Percentiles rank a stretch among this genome's conserved stretches.
Evolutionary conservation across 2,888 invertebrate species (phyloP).

Genomic region (Pollenia amentaria): DNA sequence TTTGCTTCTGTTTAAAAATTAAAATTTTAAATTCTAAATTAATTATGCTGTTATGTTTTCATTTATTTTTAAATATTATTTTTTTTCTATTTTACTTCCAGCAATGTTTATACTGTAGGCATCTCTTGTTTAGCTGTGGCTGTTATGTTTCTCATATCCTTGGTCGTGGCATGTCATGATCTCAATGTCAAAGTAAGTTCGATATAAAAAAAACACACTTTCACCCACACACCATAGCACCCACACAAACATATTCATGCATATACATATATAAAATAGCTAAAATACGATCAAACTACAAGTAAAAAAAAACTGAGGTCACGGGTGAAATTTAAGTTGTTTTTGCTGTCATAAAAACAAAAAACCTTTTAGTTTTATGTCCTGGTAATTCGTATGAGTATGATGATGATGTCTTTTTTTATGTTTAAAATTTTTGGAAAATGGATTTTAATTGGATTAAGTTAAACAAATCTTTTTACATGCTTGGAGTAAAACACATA

Average conservation of each 20-base stretch:
- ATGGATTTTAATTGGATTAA: not conserved
- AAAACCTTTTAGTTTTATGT: constrained; percentile 17
- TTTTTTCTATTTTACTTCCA: constrained; percentile 65
- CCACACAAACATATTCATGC: not conserved
- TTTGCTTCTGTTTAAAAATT: not conserved
- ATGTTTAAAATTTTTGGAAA: not conserved
- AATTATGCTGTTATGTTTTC: not conserved
- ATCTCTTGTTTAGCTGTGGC: constrained; percentile 71
- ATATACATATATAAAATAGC: not conserved
- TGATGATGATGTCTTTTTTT: not conserved
- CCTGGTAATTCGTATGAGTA: not conserved
- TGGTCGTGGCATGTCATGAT: constrained; percentile 85
- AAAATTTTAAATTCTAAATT: not conserved
- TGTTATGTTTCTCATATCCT: constrained; percentile 79
- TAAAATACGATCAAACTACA: constrained; percentile 7
- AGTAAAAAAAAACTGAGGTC: constrained; percentile 25
- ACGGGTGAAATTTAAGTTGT: not conserved
- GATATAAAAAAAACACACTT: not conserved
- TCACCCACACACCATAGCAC: not conserved
- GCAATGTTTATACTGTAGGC: constrained; percentile 76
- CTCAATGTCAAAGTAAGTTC: constrained; percentile 86
- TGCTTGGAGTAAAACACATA: no score
- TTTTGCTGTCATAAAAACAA: constrained; percentile 29
- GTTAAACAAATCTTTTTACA: not conserved
- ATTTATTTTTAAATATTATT: no score